These are phyloP conservation scores for Halcyon badia DNA, from an alignment of 2,797 vertebrate genomes.

Conservation along the genomic window DNA sequence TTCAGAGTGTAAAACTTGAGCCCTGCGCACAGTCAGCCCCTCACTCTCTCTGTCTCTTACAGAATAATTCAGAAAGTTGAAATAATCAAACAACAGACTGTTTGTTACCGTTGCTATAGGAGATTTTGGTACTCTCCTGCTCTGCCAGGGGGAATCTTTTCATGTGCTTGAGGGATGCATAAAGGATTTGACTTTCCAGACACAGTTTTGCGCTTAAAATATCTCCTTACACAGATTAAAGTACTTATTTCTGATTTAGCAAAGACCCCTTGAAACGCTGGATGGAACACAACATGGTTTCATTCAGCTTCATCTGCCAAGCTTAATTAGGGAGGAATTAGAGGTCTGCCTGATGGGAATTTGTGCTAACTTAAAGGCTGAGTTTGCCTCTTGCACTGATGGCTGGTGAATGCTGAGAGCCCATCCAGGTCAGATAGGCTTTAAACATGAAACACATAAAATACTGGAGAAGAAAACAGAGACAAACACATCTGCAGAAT, in stretches of 20 bases:
- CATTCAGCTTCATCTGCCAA: conserved; percentile 34
- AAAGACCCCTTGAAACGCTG: background rate
- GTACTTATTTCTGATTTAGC: conserved; percentile 34
- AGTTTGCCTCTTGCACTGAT: background rate
- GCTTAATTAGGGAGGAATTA: conserved; percentile 46
- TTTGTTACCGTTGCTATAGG: conserved; percentile 38
- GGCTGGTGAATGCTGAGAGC: background rate
- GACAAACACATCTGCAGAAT: background rate
- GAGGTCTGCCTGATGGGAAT: background rate
- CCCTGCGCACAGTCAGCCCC: background rate
- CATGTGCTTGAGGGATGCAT: background rate
- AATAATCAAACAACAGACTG: background rate
- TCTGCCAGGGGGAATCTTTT: conserved; percentile 10
- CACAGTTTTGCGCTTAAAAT: conserved; percentile 19
- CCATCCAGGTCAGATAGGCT: background rate
- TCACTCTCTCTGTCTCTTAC: background rate
- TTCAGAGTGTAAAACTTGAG: background rate
- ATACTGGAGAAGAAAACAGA: background rate
- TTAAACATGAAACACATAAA: background rate
- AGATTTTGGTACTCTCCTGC: background rate
- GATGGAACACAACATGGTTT: background rate
- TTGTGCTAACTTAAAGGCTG: background rate
- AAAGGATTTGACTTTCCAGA: conserved; percentile 45
- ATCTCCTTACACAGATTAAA: conserved; percentile 55
- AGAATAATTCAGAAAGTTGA: background rate